phyloP scores from a whole-genome alignment of 2,888 invertebrate species.

The Psococerastis gibbosa region DNA sequence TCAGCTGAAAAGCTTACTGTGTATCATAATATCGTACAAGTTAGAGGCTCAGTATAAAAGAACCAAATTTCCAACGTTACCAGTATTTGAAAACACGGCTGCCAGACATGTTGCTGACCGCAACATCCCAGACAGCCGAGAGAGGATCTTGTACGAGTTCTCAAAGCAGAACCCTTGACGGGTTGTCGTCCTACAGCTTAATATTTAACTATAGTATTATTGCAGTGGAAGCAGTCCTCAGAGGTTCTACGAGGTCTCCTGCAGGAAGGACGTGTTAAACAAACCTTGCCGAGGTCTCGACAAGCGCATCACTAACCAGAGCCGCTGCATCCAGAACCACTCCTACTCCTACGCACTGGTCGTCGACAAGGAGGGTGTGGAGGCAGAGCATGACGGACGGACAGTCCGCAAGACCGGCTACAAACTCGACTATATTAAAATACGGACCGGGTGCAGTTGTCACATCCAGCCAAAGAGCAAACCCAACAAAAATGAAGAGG shows the following conservation, averaged over 20 bases:
- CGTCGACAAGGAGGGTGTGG: conserved; percentile 34
- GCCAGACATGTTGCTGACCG: too few relatives aligned
- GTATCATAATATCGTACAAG: too few relatives aligned
- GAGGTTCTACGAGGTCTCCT: conserved; percentile 59
- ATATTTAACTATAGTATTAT: too few relatives aligned
- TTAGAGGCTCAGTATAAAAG: too few relatives aligned
- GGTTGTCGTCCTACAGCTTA: too few relatives aligned
- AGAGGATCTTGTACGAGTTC: too few relatives aligned
- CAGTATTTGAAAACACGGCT: too few relatives aligned
- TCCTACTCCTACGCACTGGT: conserved; percentile 71
- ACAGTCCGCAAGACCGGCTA: conserved; percentile 22
- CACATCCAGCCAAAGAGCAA: conserved; percentile 42
- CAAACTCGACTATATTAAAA: conserved; percentile 61
- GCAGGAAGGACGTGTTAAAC: conserved; percentile 46
- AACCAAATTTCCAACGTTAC: too few relatives aligned
- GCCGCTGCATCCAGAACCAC: conserved; percentile 66
- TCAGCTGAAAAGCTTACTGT: too few relatives aligned
- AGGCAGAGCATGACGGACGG: conserved; percentile 30
- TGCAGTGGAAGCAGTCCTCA: conserved; percentile 44
- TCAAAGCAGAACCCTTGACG: too few relatives aligned
- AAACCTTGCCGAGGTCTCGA: conserved; percentile 59
- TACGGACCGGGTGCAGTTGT: conserved; percentile 72
- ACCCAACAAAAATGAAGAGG: conserved; percentile 27
- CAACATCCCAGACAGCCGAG: too few relatives aligned
- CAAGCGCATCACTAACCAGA: conserved; percentile 43